These are phyloP conservation scores for Gallinago paraguaiae DNA, from an alignment of 2,113 vertebrate species.

Conservation along the genomic window DNA sequence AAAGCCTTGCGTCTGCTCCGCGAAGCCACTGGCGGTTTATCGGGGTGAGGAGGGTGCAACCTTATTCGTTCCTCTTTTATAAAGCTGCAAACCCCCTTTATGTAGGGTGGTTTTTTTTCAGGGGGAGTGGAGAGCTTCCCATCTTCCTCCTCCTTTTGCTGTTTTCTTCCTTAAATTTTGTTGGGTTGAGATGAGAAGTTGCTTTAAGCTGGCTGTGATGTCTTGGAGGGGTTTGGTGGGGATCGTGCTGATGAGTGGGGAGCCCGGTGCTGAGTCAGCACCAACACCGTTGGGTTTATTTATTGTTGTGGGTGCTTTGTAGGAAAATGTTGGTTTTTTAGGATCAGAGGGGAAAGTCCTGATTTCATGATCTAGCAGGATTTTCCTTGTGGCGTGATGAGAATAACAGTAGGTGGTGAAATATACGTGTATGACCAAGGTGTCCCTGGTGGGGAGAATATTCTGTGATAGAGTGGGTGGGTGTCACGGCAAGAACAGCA, in stretches of 20 bases:
- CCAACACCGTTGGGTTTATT: neutral
- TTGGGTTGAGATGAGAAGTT: conserved; percentile 26
- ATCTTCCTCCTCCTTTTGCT: neutral
- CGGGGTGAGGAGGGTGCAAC: conserved; percentile 63
- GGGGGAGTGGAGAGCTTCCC: neutral
- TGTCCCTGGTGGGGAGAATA: neutral
- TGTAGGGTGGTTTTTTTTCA: neutral
- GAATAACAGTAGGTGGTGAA: neutral
- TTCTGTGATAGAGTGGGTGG: neutral
- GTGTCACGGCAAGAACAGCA: neutral
- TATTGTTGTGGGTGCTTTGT: neutral
- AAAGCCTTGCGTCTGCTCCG: conserved; percentile 94
- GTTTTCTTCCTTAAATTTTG: conserved; percentile 54
- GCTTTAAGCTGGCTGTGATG: neutral
- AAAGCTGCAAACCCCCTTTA: conserved; percentile 70
- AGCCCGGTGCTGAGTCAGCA: neutral
- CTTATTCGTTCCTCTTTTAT: conserved; percentile 75
- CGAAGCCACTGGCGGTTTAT: conserved; percentile 84
- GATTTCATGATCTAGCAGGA: neutral
- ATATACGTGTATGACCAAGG: neutral
- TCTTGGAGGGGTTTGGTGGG: conserved; percentile 12
- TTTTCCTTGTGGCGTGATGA: neutral
- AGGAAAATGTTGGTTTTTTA: neutral
- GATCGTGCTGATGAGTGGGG: neutral
- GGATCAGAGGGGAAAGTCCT: neutral